Conservation (phyloP, 1,140 invertebrate genomes). For the Pseudomyrmex pallidus region DNA sequence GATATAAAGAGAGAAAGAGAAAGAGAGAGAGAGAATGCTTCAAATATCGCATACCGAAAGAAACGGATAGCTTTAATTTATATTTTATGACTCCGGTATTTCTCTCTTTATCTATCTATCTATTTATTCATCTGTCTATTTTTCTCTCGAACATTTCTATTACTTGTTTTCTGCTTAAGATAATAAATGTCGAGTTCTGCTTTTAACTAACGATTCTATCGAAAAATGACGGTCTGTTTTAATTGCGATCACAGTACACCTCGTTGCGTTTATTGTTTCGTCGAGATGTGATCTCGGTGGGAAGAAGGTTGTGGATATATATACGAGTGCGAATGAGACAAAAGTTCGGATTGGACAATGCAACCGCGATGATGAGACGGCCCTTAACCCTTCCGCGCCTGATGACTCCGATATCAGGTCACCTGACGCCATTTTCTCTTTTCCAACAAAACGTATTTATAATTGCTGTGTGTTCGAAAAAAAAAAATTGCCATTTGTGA, state of each 20-base stretch:
- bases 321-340: conserved; percentile 16
- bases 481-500: not conserved
- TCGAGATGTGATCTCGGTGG: conserved; percentile 24
- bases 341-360: conserved; percentile 59
- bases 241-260: conserved; percentile 28
- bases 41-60: too few species aligned
- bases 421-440: not conserved
- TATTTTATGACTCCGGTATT: not conserved
- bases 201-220: conserved; percentile 46
- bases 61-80: too few species aligned
- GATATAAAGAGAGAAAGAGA: not conserved
- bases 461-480: not conserved
- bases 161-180: not conserved
- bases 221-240: conserved; percentile 44
- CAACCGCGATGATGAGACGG: conserved; percentile 23
- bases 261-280: conserved; percentile 60
- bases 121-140: too few species aligned
- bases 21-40: too few species aligned
- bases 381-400: conserved; percentile 50
- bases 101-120: not conserved
- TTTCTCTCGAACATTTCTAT: not conserved
- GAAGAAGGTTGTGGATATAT: conserved; percentile 21
- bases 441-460: conserved; percentile 10
- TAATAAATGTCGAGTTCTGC: not conserved
- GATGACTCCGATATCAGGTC: conserved; percentile 43